phyloP scores from a whole-genome alignment of 1,140 invertebrate genomes.

The Lordiphosa clarofinis region DNA sequence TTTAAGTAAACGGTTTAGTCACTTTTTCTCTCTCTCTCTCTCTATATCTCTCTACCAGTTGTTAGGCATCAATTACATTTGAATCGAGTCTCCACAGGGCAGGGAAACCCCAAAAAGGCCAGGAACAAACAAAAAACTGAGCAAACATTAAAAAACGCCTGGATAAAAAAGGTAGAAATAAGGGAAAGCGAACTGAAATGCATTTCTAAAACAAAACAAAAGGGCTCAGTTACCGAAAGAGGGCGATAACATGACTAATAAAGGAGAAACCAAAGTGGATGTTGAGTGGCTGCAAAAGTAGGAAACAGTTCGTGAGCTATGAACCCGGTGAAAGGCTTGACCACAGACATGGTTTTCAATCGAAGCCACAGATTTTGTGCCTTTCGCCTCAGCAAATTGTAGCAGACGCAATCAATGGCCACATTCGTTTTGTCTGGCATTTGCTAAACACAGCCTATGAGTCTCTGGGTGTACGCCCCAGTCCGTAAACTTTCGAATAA shows the following conservation, averaged over 20 bases:
- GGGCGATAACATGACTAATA: conserved; percentile 24
- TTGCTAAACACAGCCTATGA: conserved; percentile 10
- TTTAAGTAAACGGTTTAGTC: no score
- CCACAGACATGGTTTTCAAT: conserved; percentile 40
- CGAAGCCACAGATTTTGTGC: conserved; percentile 29
- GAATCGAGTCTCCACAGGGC: no score
- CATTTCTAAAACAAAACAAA: conserved; percentile 6
- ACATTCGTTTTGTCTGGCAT: conserved; percentile 27
- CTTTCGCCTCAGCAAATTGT: conserved; percentile 45
- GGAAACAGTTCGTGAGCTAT: conserved; percentile 38
- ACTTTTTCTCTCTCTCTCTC: neutral
- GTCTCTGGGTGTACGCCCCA: conserved; percentile 2
- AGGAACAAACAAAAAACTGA: neutral
- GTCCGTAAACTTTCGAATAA: conserved; percentile 23
- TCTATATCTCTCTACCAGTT: conserved; percentile 19
- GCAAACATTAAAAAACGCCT: conserved; percentile 1
- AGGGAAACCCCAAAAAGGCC: conserved; percentile 39
- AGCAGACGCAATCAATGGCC: conserved; percentile 3
- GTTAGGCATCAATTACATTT: conserved; percentile 8
- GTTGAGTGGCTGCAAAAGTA: neutral
- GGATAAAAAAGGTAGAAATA: conserved; percentile 5
- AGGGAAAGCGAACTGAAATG: conserved; percentile 5
- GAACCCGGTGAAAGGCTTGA: conserved; percentile 52
- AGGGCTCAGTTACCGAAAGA: conserved; percentile 20
- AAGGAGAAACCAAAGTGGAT: neutral